These are phyloP conservation scores for Microctenopoma steveboyesi DNA, from an alignment of 2,797 vertebrate genomes.

Conservation along the genomic window DNA sequence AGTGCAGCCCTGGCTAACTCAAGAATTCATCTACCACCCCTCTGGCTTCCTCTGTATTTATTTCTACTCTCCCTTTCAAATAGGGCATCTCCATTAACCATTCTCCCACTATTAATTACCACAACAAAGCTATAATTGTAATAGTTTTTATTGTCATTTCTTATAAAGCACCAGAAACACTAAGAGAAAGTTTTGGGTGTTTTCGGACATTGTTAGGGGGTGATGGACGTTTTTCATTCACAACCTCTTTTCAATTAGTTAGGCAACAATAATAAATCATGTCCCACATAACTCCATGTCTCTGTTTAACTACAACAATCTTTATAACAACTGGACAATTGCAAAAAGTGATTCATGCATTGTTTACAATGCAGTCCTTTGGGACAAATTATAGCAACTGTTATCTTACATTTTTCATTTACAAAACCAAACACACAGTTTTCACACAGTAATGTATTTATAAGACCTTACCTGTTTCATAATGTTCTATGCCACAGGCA, in stretches of 20 bases:
- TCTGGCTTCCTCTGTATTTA: slow-evolving; percentile 26
- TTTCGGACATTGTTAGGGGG: slow-evolving; percentile 18
- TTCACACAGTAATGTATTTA: slow-evolving; percentile 17
- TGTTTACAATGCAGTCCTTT: slow-evolving; percentile 49
- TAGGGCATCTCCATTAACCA: slow-evolving; percentile 1
- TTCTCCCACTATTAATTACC: slow-evolving; percentile 2
- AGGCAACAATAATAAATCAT: slow-evolving; percentile 78
- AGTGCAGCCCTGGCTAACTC: slow-evolving; percentile 58
- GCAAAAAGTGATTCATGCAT: slow-evolving; percentile 52
- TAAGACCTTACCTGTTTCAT: slow-evolving; percentile 18
- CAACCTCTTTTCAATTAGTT: slow-evolving; percentile 40
- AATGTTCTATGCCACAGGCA: slow-evolving; percentile 10
- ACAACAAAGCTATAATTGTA: not conserved
- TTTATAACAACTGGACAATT: slow-evolving; percentile 62
- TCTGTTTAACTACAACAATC: slow-evolving; percentile 61
- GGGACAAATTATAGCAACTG: slow-evolving; percentile 32
- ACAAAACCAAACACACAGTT: not conserved
- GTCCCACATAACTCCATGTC: slow-evolving; percentile 68
- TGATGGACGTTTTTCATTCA: slow-evolving; percentile 36
- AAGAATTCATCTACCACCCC: slow-evolving; percentile 69
- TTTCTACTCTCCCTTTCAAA: slow-evolving; percentile 30
- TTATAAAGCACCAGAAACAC: slow-evolving; percentile 9
- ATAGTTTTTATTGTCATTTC: slow-evolving; percentile 4
- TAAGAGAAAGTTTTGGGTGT: slow-evolving; percentile 20
- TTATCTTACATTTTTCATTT: slow-evolving; percentile 17